Percentiles rank a stretch among this genome's conserved stretches.
These are phyloP conservation scores for Bilobella aurantiaca DNA, from an alignment of 1,140 invertebrate species.

Conservation along the genomic window DNA sequence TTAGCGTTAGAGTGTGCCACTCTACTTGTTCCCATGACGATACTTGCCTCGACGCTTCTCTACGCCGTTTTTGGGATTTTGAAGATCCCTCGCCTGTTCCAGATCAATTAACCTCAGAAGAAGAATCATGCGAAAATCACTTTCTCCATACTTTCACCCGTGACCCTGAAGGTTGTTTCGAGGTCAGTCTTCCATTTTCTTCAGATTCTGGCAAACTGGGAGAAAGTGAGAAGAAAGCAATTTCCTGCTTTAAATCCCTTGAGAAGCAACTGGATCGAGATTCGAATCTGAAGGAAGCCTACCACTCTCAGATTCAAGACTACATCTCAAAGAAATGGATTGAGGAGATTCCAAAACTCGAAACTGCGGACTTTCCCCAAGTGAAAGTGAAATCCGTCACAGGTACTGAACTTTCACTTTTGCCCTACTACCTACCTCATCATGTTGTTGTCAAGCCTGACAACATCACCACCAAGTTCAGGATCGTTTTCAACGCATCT, in stretches of 20 bases:
- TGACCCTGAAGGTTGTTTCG: not conserved
- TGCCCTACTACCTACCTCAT: constrained; percentile 37
- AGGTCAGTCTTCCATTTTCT: not conserved
- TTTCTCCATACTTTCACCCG: not conserved
- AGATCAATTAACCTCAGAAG: not conserved
- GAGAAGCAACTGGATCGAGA: not conserved
- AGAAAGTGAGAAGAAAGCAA: not conserved
- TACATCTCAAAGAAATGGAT: constrained; percentile 39
- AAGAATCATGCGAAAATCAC: not conserved
- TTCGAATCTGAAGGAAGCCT: constrained; percentile 6
- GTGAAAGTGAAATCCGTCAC: constrained; percentile 1
- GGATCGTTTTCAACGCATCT: constrained; percentile 41
- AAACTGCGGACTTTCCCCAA: not conserved
- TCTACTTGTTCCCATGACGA: not conserved
- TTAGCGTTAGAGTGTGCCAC: not conserved
- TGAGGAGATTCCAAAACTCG: constrained; percentile 23
- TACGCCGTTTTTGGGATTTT: constrained; percentile 5
- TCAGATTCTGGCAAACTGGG: not conserved
- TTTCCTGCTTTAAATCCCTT: not conserved
- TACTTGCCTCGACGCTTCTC: not conserved
- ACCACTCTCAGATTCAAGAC: constrained; percentile 37
- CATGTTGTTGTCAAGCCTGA: constrained; percentile 35
- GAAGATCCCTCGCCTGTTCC: not conserved
- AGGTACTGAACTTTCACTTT: not conserved
- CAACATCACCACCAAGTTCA: constrained; percentile 36